Base-by-base conservation (phyloP, 2,113 vertebrate genomes). In the Dasyprocta punctata region DNA sequence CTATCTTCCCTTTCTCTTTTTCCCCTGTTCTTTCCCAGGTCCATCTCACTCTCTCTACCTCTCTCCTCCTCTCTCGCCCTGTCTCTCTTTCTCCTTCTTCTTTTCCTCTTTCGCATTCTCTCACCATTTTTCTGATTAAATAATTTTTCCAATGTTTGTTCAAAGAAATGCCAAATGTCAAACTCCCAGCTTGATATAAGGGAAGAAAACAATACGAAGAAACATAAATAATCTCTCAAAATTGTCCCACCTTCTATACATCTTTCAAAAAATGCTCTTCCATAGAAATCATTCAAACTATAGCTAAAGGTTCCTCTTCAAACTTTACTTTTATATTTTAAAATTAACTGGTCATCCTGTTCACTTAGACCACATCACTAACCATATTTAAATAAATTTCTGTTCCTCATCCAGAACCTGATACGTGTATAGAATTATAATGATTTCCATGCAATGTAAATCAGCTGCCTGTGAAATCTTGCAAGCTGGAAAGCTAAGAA, bases 301-400 rank as follows among this genome's bases (percentile, higher is more conserved):
- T 83, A 52, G 5, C 1, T 89, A 86, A 85, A 83, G 14, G 49
- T 86, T 87, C 2, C 9, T 95, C 36, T 90, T 65, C 16, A 14
- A 71, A 52, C 11, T 56, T 93, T 63, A 30, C 8, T 60, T 93
- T 92, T 89, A 19, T 85, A 28, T 88, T 84, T 97, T 87, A 85
- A 94, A 95, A 73, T 22, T 81, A 92, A 69, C 24, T 88, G 20
- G 3, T 36, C 38, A 44, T 0, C 20, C 19, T 84, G 41, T 6
- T 92, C 90, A 22, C 33, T 97, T 75, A 77, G 52, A 75, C 22
- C 82, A 38, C 19, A 52, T 80, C 19, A 44, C 78, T 92, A 63
- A 61, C 13, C 13, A 71, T 71, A 52, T 33, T 63, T 83, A 78
- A 91, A n/a, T 56, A 60, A 36, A 30, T 71, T 92, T 95, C 49